These are phyloP conservation scores for Limnephilus lunatus DNA, from an alignment of 2,888 invertebrate species.

Conservation along the genomic window DNA sequence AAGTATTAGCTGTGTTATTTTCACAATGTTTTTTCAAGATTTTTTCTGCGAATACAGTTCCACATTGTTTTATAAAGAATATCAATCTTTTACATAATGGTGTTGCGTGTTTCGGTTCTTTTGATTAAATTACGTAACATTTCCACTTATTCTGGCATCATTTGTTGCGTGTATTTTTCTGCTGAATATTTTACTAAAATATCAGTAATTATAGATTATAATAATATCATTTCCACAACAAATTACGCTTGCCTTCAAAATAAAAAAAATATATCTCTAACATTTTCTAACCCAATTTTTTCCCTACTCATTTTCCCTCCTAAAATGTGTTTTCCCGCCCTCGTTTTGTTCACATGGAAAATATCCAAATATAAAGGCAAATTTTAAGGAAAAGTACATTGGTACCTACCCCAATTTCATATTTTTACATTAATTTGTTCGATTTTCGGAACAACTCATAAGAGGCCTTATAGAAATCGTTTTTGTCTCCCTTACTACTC, in stretches of 20 bases:
- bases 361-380: not conserved
- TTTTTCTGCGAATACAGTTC: no score
- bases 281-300: not conserved
- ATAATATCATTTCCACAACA: not conserved
- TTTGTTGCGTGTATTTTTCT: not conserved
- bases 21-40: no score
- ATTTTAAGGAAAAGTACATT: not conserved
- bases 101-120: not conserved
- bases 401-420: not conserved
- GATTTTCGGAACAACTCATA: no score
- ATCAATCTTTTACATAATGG: not conserved
- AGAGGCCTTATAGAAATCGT: no score
- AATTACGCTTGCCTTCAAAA: not conserved
- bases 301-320: not conserved
- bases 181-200: not conserved
- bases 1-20: no score
- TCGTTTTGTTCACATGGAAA: not conserved
- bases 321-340: not conserved
- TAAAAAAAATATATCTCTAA: not conserved
- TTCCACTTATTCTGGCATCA: not conserved
- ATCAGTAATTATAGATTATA: not conserved
- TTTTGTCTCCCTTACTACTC: no score
- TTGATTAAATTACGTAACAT: not conserved
- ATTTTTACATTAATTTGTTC: not conserved
- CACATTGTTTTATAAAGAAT: no score